Evolutionary conservation across 1,140 invertebrate species (phyloP).

Genomic region (Ruditapes philippinarum): DNA sequence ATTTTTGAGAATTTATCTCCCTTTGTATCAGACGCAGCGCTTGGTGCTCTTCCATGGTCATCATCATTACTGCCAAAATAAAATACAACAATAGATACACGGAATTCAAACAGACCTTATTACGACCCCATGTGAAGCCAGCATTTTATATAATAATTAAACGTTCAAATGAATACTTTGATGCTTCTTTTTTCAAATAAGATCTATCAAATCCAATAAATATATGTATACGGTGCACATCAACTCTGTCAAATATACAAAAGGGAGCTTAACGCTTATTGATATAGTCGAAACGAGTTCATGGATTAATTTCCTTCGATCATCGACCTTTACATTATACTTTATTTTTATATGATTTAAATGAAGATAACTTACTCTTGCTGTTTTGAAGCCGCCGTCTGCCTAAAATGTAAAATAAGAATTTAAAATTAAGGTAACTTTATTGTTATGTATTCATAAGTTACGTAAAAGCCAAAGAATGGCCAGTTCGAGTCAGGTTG

Average conservation of each 20-base stretch:
- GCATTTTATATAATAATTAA: neutral
- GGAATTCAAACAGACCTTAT: neutral
- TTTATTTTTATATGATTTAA: too few relatives aligned
- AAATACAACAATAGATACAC: neutral
- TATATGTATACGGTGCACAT: too few relatives aligned
- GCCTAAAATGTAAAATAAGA: neutral
- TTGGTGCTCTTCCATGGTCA: slow-evolving; percentile 29
- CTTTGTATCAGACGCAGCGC: slow-evolving; percentile 33
- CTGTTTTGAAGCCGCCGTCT: neutral
- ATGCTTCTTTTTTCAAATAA: neutral
- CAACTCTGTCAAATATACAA: too few relatives aligned
- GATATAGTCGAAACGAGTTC: neutral
- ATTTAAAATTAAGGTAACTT: neutral
- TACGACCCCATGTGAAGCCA: neutral
- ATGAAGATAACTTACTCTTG: slow-evolving; percentile 28
- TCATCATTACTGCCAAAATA: slow-evolving; percentile 37
- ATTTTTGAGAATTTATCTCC: slow-evolving; percentile 60
- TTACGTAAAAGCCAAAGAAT: too few relatives aligned
- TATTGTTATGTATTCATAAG: neutral
- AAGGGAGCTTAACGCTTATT: neutral
- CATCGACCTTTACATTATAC: too few relatives aligned
- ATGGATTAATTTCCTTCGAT: neutral
- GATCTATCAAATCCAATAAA: neutral
- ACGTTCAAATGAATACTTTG: neutral
- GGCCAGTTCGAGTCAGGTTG: too few relatives aligned